Evolutionary conservation across 2,888 invertebrate species (phyloP), one percentile per base, ranked within the genome.

Genomic region (Tillus elongatus): DNA sequence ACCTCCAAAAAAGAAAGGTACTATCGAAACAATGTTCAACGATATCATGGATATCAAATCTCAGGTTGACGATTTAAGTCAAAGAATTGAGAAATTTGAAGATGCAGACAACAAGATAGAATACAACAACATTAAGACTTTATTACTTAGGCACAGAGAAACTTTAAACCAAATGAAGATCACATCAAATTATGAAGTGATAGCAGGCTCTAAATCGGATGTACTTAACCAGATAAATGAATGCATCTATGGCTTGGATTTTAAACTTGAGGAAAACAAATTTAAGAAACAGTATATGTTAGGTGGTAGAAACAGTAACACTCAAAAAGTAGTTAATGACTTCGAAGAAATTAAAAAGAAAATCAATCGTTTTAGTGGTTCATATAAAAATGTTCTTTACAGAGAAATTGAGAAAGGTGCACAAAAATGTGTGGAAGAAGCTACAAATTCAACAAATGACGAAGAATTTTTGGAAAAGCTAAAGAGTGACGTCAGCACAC

Each of bases 351-450:
- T 19, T n/a, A 19, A 6, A 6, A n/a, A 19, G n/a, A 19, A 19
- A 19, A 19, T 19, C 24, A 19, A 19, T n/a, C 6, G 24, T 8
- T 19, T 19, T n/a, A 19, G 24, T 8, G 24, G 24, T 6, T 8
- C 6, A 6, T 19, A 19, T 19, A 19, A 19, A 19, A 19, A 19
- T n/a, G n/a, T 19, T 19, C 24, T 19, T 19, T 19, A 19, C 24
- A 19, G 24, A 19, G 24, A n/a, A 19, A 19, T 19, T 8, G 24
- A 19, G 24, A 19, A 19, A 19, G 24, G n/a, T 6, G n/a, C n/a
- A n/a, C 24, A 19, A 19, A 6, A 19, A 19, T 19, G 24, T n/a
- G 6, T 19, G 24, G 6, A 19, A n/a, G 24, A 19, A 19, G 24
- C 24, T 19, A 19, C 6, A 19, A n/a, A 8, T n/a, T 8, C 6